phyloP scores from a whole-genome alignment of 2,113 vertebrate genomes.

The Myrmecophaga tridactyla region DNA sequence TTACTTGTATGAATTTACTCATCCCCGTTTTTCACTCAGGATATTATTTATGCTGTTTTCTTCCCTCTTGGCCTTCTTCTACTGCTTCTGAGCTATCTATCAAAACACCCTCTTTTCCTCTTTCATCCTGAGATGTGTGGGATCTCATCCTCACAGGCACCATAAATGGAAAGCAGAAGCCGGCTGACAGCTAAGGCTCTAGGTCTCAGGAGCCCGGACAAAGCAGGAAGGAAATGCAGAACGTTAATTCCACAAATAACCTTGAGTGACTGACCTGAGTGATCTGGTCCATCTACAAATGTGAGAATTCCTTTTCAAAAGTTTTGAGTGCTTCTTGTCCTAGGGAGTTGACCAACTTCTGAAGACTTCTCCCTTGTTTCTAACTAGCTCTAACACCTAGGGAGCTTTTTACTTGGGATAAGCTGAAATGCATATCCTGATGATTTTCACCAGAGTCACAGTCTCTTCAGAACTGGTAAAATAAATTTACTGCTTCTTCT shows the following conservation, averaged over 20 bases:
- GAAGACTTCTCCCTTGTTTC: neutral
- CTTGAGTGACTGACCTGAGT: neutral
- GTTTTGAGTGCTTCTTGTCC: neutral
- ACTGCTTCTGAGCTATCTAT: neutral
- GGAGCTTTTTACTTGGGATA: neutral
- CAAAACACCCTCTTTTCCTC: neutral
- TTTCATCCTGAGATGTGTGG: neutral
- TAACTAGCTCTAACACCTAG: neutral
- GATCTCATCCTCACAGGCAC: too few species aligned
- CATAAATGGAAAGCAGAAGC: neutral
- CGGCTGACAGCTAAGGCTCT: neutral
- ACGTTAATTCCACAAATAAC: neutral
- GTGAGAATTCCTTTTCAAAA: neutral
- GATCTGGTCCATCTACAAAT: neutral
- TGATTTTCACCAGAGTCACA: neutral
- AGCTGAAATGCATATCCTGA: neutral
- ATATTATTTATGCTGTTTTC: neutral
- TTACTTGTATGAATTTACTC: neutral
- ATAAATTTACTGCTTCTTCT: neutral
- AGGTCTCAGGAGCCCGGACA: neutral
- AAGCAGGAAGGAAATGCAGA: neutral
- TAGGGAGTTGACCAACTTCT: neutral
- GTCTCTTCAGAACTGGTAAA: neutral
- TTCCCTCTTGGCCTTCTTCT: neutral
- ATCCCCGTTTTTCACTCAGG: neutral